phyloP scores from a whole-genome alignment of 1,140 invertebrate genomes.

The Nomia melanderi region DNA sequence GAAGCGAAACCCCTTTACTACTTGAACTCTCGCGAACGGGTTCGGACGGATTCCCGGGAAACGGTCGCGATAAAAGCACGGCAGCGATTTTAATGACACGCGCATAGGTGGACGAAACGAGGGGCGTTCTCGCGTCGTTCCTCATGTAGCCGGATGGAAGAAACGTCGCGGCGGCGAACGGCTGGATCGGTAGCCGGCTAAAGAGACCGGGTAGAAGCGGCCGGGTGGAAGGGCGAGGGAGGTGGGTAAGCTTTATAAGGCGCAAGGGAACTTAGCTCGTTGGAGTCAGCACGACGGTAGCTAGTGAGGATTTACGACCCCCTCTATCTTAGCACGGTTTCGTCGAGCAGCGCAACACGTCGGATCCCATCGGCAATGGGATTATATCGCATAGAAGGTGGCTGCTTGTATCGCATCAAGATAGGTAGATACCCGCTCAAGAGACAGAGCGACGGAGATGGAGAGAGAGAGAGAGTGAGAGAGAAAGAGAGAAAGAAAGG shows the following conservation, averaged over 20 bases:
- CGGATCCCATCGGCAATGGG: slow-evolving; percentile 78
- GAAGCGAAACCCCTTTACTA: too few species aligned
- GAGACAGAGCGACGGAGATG: slow-evolving; percentile 11
- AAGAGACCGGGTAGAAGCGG: too few species aligned
- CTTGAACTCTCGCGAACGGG: background rate
- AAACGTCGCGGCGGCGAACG: slow-evolving; percentile 22
- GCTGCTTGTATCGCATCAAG: slow-evolving; percentile 77
- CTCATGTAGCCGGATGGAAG: slow-evolving; percentile 11
- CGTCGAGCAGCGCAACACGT: slow-evolving; percentile 72
- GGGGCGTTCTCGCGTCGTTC: background rate
- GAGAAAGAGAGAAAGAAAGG: background rate
- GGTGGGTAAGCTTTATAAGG: slow-evolving; percentile 69
- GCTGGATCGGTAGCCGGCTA: slow-evolving; percentile 45
- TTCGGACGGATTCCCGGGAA: slow-evolving; percentile 5
- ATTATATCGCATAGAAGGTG: slow-evolving; percentile 77
- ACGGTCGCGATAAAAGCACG: slow-evolving; percentile 1
- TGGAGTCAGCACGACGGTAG: slow-evolving; percentile 74
- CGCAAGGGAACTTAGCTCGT: slow-evolving; percentile 70
- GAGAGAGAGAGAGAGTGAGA: background rate
- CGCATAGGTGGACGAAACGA: slow-evolving; percentile 7
- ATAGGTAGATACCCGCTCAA: slow-evolving; percentile 73
- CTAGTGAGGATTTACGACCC: slow-evolving; percentile 78
- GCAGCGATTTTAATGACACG: slow-evolving; percentile 21
- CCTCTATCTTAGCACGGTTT: slow-evolving; percentile 75
- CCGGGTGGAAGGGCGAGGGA: slow-evolving; percentile 20